Evolutionary conservation across 2,113 vertebrate species (phyloP), one percentile per base, ranked within the genome.

Genomic region (Rana temporaria): DNA sequence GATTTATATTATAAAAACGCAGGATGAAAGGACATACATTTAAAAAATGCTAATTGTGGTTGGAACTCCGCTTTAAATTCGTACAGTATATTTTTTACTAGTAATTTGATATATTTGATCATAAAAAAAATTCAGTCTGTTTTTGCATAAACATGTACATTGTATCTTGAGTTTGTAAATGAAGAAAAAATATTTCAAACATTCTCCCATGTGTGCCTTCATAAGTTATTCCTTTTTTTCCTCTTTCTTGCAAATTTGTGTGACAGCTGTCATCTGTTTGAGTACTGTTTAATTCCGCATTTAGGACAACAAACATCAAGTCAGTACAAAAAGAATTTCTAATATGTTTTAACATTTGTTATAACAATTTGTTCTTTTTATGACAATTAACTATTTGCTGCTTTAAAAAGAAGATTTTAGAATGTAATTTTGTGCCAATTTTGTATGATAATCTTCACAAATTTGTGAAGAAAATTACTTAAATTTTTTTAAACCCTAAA

Each of bases 211-310:
- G 18, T 74, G 71, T 59, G 30, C 19, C 72, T 30, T 60, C 11
- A 15, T 4, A 18, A 38, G 17, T 34, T 74, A 74, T 72, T 24
- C 24, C n/a, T n/a, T n/a, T 60, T 74, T 56, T 65, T 74, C 34
- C 24, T 59, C n/a, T 32, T 59, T 57, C 26, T 59, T 57, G 30
- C 55, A 17, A 74, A 74, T 74, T 42, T 63, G 20, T 12, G 12
- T 63, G 34, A 63, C 15, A 63, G 34, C 38, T 75, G 30, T 75
- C 57, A 75, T 75, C 57, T 62, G 19, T 42, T 62, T 74, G n/a
- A 32, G 16, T 34, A 75, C 11, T 22, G 32, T 22, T 32, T 65
- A 30, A 75, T n/a, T 19, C 34, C 62, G 17, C 55, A 32, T 48
- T 38, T 30, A 1, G 72, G 53, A 59, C 42, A 70, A 70, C 42